These are phyloP conservation scores for Tipula vernalis DNA, from an alignment of 2,888 invertebrate species.

Conservation along the genomic window DNA sequence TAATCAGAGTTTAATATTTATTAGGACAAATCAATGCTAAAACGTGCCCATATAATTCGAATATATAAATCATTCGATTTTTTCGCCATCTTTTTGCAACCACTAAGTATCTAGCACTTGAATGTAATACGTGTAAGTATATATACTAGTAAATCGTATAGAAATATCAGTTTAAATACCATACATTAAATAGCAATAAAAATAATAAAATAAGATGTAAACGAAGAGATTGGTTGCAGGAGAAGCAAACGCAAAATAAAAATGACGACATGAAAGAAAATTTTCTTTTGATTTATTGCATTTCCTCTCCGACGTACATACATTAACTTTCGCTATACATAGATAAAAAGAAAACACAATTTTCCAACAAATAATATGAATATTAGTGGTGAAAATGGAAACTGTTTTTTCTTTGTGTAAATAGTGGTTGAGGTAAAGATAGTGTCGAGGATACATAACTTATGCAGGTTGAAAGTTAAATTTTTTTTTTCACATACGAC, in stretches of 20 bases:
- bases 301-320: neutral
- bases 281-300: neutral
- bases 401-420: neutral
- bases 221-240: neutral
- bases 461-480: neutral
- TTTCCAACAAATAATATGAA: neutral
- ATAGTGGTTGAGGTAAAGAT: neutral
- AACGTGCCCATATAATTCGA: neutral
- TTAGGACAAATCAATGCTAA: neutral
- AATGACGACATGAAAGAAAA: constrained; percentile 1
- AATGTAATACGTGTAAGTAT: neutral
- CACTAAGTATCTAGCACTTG: neutral
- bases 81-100: neutral
- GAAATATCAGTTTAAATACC: neutral
- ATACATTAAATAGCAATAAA: constrained; percentile 4
- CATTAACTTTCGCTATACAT: neutral
- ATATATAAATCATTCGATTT: neutral
- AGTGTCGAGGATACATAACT: constrained; percentile 4
- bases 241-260: neutral
- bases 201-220: constrained; percentile 4
- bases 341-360: neutral
- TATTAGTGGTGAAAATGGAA: neutral
- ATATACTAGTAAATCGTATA: neutral
- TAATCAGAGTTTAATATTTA: neutral
- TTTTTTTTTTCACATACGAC: neutral